These are phyloP conservation scores for Drosophila ohnishii DNA, from an alignment of 1,140 invertebrate genomes.

Conservation along the genomic window DNA sequence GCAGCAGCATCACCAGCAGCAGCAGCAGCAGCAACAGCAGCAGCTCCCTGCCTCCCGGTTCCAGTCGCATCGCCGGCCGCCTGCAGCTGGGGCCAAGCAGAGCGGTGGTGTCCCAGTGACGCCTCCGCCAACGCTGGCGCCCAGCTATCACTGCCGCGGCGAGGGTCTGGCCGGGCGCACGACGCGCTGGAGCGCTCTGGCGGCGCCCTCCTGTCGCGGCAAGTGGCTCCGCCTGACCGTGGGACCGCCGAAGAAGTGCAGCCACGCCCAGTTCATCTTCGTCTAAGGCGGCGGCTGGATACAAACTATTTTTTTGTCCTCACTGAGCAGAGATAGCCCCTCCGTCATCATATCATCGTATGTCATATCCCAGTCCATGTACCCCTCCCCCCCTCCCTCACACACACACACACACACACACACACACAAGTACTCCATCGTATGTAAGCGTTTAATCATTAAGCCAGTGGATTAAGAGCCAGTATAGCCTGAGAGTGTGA, in stretches of 20 bases:
- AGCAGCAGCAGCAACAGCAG: conserved; percentile 10
- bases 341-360: conserved; percentile 31
- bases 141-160: conserved; percentile 90
- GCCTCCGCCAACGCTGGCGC: conserved; percentile 48
- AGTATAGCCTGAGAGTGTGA: conserved; percentile 27
- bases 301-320: conserved; percentile 31
- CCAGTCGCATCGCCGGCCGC: conserved; percentile 12
- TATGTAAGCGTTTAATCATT: conserved; percentile 65
- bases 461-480: conserved; percentile 66
- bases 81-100: conserved; percentile 10
- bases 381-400: background rate
- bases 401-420: background rate
- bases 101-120: conserved; percentile 31
- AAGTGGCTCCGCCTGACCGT: conserved; percentile 90
- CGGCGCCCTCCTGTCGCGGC: conserved; percentile 91
- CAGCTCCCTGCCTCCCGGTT: conserved; percentile 9
- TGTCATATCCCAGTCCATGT: conserved; percentile 25
- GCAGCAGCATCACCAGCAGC: conserved; percentile 4
- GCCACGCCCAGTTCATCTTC: conserved; percentile 87
- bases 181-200: conserved; percentile 90
- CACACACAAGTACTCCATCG: conserved; percentile 45
- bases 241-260: conserved; percentile 85
- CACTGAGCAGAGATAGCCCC: conserved; percentile 3
- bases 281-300: conserved; percentile 83
- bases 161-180: conserved; percentile 88